These are phyloP conservation scores for Pseudomugil tenellus DNA, from an alignment of 2,797 vertebrate genomes.

Conservation along the genomic window DNA sequence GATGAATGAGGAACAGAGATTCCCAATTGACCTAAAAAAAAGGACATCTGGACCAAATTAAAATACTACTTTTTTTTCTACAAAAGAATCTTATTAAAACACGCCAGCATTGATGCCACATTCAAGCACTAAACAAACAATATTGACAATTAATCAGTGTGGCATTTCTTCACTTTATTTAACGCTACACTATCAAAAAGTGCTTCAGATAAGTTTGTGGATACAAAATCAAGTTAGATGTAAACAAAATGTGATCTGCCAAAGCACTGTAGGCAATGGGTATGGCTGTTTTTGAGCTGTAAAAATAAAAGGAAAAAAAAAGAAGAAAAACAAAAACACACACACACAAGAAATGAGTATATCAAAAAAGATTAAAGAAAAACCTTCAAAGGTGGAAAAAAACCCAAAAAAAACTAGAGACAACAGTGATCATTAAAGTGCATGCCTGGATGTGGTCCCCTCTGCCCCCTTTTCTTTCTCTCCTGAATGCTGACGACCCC, in stretches of 20 bases:
- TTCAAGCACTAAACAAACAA: conserved; percentile 62
- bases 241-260: conserved; percentile 80
- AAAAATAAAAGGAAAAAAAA: too few species aligned
- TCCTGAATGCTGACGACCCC: conserved; percentile 45
- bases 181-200: conserved; percentile 82
- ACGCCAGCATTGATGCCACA: conserved; percentile 67
- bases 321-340: too few species aligned
- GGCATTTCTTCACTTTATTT: conserved; percentile 74
- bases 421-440: conserved; percentile 81
- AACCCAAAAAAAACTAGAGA: conserved; percentile 24
- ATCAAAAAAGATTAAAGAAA: conserved; percentile 34
- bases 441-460: conserved; percentile 77
- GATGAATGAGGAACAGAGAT: conserved; percentile 60
- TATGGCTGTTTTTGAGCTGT: conserved; percentile 80
- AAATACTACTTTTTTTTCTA: conserved; percentile 45
- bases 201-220: conserved; percentile 83
- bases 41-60: conserved; percentile 53
- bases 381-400: conserved; percentile 30
- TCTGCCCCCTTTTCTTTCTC: conserved; percentile 11
- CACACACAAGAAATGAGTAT: conserved; percentile 60
- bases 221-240: conserved; percentile 72
- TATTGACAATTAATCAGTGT: conserved; percentile 73
- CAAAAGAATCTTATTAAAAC: conserved; percentile 60
- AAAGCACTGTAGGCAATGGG: conserved; percentile 73
- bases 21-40: conserved; percentile 48